Conservation (phyloP, 2,113 vertebrate species). For the Tyrannus savana region DNA sequence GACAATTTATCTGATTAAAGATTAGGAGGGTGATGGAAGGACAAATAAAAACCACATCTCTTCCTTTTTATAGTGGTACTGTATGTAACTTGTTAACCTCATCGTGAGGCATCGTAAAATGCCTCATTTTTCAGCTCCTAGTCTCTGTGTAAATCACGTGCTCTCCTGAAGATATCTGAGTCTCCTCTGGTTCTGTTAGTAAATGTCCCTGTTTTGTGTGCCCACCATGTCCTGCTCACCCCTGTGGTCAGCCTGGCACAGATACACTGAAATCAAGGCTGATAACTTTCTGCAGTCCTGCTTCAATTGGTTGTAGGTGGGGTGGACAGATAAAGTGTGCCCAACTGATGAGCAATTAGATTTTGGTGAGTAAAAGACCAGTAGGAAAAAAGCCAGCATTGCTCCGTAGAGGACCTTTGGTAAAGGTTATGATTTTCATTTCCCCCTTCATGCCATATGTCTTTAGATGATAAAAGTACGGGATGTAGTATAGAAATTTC, state of each 20-base stretch:
- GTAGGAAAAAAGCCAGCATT: background rate
- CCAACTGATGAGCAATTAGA: background rate
- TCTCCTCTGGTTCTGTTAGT: background rate
- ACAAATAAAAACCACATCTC: background rate
- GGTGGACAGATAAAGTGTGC: background rate
- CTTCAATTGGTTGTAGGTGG: background rate
- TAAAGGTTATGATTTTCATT: background rate
- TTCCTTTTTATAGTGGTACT: background rate
- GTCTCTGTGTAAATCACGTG: background rate
- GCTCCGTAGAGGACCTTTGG: background rate
- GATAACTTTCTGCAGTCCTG: background rate
- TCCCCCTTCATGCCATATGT: background rate
- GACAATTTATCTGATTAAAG: slow-evolving; percentile 16
- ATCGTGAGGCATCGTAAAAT: background rate
- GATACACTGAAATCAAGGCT: background rate
- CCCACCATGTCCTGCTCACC: background rate
- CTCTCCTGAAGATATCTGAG: background rate
- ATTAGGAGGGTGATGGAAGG: background rate
- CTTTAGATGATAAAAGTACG: background rate
- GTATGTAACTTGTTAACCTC: background rate
- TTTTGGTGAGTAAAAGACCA: background rate
- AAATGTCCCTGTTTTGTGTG: background rate
- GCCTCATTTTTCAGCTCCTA: background rate
- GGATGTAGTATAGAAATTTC: background rate
- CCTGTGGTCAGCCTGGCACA: background rate